These are phyloP conservation scores for Argyra leucocephala DNA, from an alignment of 2,888 invertebrate genomes.

Conservation along the genomic window DNA sequence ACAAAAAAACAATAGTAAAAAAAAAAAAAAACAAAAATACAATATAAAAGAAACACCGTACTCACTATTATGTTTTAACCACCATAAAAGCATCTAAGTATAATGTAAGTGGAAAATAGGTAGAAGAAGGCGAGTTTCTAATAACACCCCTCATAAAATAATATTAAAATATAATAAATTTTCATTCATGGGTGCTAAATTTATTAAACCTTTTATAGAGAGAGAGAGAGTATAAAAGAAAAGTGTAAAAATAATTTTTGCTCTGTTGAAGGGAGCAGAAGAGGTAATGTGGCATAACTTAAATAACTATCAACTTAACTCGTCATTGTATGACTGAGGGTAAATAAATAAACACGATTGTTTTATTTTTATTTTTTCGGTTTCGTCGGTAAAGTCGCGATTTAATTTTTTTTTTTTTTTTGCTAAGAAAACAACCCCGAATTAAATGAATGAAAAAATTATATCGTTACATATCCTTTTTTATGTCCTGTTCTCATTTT, in stretches of 20 bases:
- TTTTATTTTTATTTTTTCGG: neutral
- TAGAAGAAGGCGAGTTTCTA: neutral
- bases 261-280: neutral
- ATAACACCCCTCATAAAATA: neutral
- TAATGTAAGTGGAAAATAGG: neutral
- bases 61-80: too few species aligned
- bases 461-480: neutral
- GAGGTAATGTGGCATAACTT: neutral
- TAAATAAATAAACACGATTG: neutral
- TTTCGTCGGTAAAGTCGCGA: too few species aligned
- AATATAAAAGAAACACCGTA: too few species aligned
- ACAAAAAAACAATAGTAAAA: too few species aligned
- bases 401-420: too few species aligned
- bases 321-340: neutral
- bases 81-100: too few species aligned
- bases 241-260: too few species aligned
- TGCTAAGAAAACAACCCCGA: too few species aligned
- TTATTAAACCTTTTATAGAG: conserved; percentile 7
- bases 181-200: conserved; percentile 11
- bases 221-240: neutral
- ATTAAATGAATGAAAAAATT: neutral
- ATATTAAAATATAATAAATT: conserved; percentile 10
- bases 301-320: neutral
- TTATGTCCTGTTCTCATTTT: neutral
- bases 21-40: too few species aligned